Evolutionary conservation across 2,888 invertebrate genomes (phyloP).

Genomic region (Lepidocyrtoides sp.): DNA sequence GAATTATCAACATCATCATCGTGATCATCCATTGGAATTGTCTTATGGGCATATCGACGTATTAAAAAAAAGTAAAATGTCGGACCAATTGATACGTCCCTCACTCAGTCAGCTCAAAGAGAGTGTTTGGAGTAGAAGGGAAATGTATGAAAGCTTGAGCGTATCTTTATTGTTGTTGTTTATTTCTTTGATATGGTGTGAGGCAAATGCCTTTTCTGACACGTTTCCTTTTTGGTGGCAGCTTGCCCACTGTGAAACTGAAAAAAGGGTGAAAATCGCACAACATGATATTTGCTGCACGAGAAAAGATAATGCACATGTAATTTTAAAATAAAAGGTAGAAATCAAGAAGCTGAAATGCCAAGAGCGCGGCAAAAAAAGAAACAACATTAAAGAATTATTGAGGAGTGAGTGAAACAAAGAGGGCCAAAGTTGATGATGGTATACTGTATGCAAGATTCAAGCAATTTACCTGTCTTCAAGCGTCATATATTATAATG

Average conservation of each 20-base stretch:
- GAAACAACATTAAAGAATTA: too few relatives aligned
- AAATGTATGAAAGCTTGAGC: neutral
- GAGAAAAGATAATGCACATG: neutral
- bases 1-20: neutral
- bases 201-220: constrained; percentile 26
- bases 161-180: constrained; percentile 23
- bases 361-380: neutral
- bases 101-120: constrained; percentile 60
- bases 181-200: neutral
- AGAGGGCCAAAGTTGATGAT: constrained; percentile 18
- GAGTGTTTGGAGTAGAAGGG: neutral
- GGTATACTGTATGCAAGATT: neutral
- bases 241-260: neutral
- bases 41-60: constrained; percentile 63
- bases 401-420: neutral
- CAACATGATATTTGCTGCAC: too few relatives aligned
- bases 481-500: neutral
- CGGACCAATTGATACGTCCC: constrained; percentile 64
- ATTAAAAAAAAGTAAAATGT: constrained; percentile 62
- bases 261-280: neutral
- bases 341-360: neutral
- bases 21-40: constrained; percentile 41
- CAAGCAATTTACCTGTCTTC: neutral
- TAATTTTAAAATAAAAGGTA: neutral
- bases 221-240: constrained; percentile 27